Conservation (phyloP, 2,797 vertebrate species). For the Rhincodon typus region DNA sequence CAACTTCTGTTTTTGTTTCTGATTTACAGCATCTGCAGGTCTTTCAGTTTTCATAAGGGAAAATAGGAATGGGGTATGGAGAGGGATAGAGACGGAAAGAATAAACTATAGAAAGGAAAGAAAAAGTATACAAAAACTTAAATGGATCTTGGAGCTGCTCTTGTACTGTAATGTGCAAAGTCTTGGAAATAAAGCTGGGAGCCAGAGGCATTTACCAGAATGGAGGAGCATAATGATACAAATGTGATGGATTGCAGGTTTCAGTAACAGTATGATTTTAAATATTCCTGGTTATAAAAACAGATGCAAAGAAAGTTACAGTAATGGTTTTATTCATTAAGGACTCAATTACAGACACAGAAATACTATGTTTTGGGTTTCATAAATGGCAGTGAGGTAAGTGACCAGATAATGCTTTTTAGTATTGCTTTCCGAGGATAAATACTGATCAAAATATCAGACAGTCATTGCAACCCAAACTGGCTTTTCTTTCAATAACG, state of each 20-base stretch:
- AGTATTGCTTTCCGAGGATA: neutral
- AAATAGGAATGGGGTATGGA: neutral
- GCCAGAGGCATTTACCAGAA: neutral
- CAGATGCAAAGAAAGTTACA: neutral
- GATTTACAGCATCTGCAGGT: too few species aligned
- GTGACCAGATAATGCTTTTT: neutral
- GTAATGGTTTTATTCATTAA: constrained; percentile 8
- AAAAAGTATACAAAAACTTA: neutral
- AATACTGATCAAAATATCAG: neutral
- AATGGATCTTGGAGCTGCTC: neutral
- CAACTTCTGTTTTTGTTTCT: too few species aligned
- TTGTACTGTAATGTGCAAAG: neutral
- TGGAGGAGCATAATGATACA: neutral
- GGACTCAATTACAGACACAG: neutral
- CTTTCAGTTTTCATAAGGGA: neutral
- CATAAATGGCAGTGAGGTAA: constrained; percentile 5
- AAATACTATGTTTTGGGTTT: neutral
- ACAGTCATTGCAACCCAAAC: neutral
- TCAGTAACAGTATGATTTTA: neutral
- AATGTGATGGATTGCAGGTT: constrained; percentile 19
- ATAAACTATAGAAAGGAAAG: neutral
- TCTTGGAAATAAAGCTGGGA: neutral
- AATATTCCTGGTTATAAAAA: constrained; percentile 22
- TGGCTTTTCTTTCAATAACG: neutral
- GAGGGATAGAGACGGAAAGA: neutral